These are phyloP conservation scores for Podarcis raffonei DNA, from an alignment of 2,113 vertebrate genomes.

Conservation along the genomic window DNA sequence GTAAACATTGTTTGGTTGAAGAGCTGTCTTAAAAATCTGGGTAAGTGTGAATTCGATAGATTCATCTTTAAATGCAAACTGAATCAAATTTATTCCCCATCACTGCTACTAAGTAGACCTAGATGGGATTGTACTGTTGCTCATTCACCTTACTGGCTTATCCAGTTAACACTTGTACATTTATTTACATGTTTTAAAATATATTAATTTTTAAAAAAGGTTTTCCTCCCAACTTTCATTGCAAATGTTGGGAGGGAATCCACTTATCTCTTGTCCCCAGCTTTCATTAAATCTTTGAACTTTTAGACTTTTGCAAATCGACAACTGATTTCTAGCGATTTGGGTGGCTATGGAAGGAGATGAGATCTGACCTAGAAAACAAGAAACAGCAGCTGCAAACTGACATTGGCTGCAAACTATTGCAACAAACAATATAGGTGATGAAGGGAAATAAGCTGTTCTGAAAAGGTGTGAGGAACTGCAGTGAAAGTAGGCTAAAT, in stretches of 20 bases:
- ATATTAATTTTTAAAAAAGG: too few relatives aligned
- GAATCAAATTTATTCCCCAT: too few relatives aligned
- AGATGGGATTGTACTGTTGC: constrained; percentile 20
- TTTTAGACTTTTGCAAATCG: not conserved
- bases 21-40: too few relatives aligned
- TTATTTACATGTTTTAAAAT: not conserved
- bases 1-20: too few relatives aligned
- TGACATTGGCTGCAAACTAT: not conserved
- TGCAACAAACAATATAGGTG: not conserved
- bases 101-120: too few relatives aligned
- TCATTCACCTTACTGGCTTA: not conserved
- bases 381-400: too few relatives aligned
- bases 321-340: not conserved
- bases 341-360: not conserved
- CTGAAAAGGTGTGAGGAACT: not conserved
- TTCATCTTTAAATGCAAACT: too few relatives aligned
- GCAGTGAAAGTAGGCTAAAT: not conserved
- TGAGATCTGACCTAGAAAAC: not conserved
- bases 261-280: too few relatives aligned
- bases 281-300: not conserved
- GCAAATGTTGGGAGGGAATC: too few relatives aligned
- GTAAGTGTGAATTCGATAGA: too few relatives aligned
- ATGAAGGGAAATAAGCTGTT: not conserved
- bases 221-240: not conserved
- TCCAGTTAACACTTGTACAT: not conserved